Evolutionary conservation across 2,797 vertebrate genomes (phyloP).

Genomic region (Thripadectes ignobilis): DNA sequence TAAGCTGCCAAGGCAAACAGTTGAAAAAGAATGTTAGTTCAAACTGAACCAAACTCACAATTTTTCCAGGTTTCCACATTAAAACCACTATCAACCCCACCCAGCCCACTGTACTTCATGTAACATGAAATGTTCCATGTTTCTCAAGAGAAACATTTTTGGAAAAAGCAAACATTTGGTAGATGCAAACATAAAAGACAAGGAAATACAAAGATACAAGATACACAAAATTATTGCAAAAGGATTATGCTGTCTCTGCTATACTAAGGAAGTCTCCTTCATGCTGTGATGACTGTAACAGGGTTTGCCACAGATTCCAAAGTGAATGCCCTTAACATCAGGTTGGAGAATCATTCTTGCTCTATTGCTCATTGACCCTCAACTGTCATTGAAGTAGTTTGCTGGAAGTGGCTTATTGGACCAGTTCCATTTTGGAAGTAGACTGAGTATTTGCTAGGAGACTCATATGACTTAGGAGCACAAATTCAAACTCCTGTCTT

Average conservation of each 20-base stretch:
- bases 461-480: not conserved
- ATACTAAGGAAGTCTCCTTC: not conserved
- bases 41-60: not conserved
- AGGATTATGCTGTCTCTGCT: not conserved
- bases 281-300: not conserved
- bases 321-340: not conserved
- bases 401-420: not conserved
- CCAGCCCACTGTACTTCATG: not conserved
- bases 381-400: not conserved
- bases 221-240: not conserved
- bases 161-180: not conserved
- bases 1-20: slow-evolving; percentile 41
- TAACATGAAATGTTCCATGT: not conserved
- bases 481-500: not conserved
- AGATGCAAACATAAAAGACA: not conserved
- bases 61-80: slow-evolving; percentile 59
- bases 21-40: slow-evolving; percentile 36
- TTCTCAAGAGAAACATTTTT: not conserved
- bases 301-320: not conserved
- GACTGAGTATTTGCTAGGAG: not conserved
- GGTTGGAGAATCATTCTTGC: not conserved
- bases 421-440: not conserved
- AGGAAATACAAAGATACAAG: not conserved
- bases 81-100: slow-evolving; percentile 18
- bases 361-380: not conserved